Conservation (phyloP, 2,797 vertebrate species). For the Syngnathus acus region DNA sequence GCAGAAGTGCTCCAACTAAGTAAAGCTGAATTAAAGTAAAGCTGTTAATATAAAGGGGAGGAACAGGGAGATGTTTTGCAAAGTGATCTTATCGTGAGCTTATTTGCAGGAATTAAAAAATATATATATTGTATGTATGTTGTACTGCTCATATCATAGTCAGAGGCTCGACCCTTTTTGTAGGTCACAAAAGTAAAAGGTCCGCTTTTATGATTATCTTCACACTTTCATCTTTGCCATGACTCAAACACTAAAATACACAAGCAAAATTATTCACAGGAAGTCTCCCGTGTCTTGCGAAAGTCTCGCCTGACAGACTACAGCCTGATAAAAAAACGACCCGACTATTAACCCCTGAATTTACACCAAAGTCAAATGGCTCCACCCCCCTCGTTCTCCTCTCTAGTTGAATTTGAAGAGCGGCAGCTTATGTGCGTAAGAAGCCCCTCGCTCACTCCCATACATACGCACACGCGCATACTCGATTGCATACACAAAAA, state of each 20-base stretch:
- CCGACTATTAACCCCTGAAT: constrained; percentile 21
- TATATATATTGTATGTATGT: not conserved
- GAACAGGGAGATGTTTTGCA: not conserved
- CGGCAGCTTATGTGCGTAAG: constrained; percentile 23
- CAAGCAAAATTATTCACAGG: not conserved
- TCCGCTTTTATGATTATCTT: not conserved
- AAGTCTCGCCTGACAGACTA: constrained; percentile 41
- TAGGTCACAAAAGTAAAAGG: not conserved
- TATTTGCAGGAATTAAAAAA: not conserved
- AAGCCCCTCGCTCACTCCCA: constrained; percentile 17
- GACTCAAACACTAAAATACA: not conserved
- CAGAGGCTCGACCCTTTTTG: not conserved
- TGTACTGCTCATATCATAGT: too few species aligned
- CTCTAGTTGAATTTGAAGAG: constrained; percentile 27
- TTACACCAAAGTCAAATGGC: constrained; percentile 29
- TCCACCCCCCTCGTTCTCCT: constrained; percentile 19
- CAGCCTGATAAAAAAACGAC: constrained; percentile 60
- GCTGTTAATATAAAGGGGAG: not conserved
- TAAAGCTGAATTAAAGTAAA: not conserved
- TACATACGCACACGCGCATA: constrained; percentile 15
- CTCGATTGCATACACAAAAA: constrained; percentile 59
- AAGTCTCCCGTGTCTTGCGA: constrained; percentile 23
- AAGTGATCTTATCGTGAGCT: too few species aligned
- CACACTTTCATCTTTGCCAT: not conserved
- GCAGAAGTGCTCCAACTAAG: not conserved